These are phyloP conservation scores for Cryptocephalus moraei DNA, from an alignment of 2,888 invertebrate species.

Conservation along the genomic window DNA sequence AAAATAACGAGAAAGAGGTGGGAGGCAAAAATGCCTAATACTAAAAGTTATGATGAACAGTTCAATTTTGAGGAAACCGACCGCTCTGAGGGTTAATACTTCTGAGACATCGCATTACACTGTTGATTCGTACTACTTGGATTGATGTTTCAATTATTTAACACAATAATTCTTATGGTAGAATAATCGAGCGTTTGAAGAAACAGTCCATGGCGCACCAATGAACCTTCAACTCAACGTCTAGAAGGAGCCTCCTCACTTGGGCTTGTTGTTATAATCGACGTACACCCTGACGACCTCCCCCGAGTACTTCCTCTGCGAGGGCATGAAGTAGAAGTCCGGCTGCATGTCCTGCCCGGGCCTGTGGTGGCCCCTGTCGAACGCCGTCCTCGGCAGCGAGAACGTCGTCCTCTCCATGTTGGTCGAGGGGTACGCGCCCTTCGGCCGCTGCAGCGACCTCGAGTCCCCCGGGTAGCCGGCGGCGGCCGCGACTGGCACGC, in stretches of 20 bases:
- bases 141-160: too few relatives aligned
- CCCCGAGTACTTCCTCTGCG: conserved; percentile 86
- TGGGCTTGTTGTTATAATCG: conserved; percentile 64
- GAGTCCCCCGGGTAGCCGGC: conserved; percentile 46
- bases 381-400: conserved; percentile 62
- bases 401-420: conserved; percentile 56
- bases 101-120: too few relatives aligned
- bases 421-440: conserved; percentile 23
- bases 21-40: too few relatives aligned
- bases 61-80: too few relatives aligned
- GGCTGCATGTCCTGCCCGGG: conserved; percentile 48
- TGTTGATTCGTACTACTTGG: too few relatives aligned
- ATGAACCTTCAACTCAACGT: too few relatives aligned
- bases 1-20: too few relatives aligned
- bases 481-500: conserved; percentile 20
- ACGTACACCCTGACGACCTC: conserved; percentile 79
- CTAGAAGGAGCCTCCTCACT: conserved; percentile 34
- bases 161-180: neutral
- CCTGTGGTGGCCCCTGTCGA: conserved; percentile 31
- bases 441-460: conserved; percentile 51
- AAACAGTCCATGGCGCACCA: too few relatives aligned
- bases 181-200: neutral
- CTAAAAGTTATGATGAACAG: too few relatives aligned
- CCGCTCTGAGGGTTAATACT: too few relatives aligned
- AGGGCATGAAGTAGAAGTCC: conserved; percentile 93